Evolutionary conservation across 1,140 invertebrate genomes (phyloP).

Genomic region (Pomacea maculata): DNA sequence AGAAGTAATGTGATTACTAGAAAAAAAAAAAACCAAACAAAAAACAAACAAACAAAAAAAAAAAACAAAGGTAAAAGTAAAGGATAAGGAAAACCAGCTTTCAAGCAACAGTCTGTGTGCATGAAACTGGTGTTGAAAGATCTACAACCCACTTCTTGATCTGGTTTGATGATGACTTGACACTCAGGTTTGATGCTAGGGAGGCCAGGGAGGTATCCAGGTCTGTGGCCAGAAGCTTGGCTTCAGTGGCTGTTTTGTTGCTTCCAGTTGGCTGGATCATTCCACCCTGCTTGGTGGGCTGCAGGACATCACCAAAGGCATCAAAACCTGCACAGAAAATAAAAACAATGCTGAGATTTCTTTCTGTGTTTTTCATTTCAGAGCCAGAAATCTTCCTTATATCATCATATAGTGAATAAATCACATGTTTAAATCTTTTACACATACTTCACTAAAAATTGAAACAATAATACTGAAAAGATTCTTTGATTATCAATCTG

Average conservation of each 20-base stretch:
- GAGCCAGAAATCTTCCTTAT: neutral
- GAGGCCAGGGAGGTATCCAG: constrained; percentile 90
- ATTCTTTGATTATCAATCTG: too few species aligned
- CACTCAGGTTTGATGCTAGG: constrained; percentile 89
- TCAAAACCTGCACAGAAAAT: constrained; percentile 71
- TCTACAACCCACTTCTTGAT: constrained; percentile 73
- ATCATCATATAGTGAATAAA: too few species aligned
- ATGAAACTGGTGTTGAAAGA: too few species aligned
- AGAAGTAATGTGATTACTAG: too few species aligned
- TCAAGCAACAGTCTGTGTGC: too few species aligned
- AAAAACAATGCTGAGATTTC: neutral
- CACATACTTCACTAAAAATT: too few species aligned
- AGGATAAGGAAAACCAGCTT: too few species aligned
- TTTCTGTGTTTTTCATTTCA: neutral
- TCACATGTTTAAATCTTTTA: too few species aligned
- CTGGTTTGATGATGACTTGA: constrained; percentile 80
- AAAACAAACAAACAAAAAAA: too few species aligned
- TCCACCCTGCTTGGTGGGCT: constrained; percentile 63
- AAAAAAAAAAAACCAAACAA: too few species aligned
- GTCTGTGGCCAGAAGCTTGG: constrained; percentile 83
- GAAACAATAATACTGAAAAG: too few species aligned
- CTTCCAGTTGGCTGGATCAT: constrained; percentile 16
- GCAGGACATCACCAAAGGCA: constrained; percentile 77
- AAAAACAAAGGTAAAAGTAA: too few species aligned
- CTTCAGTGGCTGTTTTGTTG: constrained; percentile 39